phyloP scores from a whole-genome alignment of 2,797 vertebrate species.

The Graptemys geographica region DNA sequence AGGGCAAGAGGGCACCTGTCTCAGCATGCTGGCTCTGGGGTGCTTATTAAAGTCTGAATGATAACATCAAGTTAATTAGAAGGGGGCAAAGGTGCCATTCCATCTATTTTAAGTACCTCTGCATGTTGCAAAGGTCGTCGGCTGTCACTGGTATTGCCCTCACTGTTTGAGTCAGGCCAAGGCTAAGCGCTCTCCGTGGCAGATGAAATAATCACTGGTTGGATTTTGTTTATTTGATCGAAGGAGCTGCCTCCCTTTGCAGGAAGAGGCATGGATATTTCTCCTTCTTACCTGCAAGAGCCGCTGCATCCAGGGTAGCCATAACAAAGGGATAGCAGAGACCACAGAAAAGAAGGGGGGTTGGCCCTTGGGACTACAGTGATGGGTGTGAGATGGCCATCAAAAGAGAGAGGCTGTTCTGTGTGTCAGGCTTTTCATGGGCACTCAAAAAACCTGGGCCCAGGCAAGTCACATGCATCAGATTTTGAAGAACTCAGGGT shows the following conservation, averaged over 20 bases:
- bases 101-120: neutral
- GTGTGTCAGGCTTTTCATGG: neutral
- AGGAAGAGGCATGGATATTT: rapidly evolving
- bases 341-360: neutral
- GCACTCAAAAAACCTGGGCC: neutral
- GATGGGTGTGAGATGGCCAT: neutral
- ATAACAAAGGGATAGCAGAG: neutral
- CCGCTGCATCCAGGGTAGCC: neutral
- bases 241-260: neutral
- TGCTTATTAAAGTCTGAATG: constrained; percentile 1
- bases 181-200: neutral
- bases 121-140: rapidly evolving
- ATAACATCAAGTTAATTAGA: neutral
- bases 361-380: neutral
- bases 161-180: rapidly evolving
- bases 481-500: neutral
- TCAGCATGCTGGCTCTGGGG: rapidly evolving
- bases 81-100: neutral
- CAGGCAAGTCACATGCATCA: neutral
- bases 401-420: neutral
- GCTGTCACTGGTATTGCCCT: rapidly evolving
- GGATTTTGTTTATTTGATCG: too few relatives aligned
- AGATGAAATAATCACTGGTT: neutral
- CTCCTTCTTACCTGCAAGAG: rapidly evolving
- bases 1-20: neutral